Percentiles rank a stretch among this genome's conserved stretches.
These are phyloP conservation scores for Palloptera scutellata DNA, from an alignment of 2,888 invertebrate species.

Conservation along the genomic window DNA sequence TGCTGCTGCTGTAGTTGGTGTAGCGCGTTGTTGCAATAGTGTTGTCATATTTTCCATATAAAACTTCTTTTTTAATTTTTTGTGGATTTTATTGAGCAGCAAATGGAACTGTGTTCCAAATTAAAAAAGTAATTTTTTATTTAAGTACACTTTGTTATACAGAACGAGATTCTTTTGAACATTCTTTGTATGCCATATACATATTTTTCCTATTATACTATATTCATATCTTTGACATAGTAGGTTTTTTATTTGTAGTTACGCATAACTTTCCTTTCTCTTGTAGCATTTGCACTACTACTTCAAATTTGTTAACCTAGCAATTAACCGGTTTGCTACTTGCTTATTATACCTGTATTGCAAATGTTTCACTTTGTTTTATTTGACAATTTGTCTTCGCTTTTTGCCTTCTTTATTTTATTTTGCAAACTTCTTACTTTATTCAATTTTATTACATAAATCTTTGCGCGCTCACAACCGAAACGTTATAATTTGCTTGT, in stretches of 20 bases:
- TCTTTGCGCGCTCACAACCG: slow-evolving; percentile 11
- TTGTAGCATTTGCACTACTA: slow-evolving; percentile 8
- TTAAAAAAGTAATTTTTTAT: too few relatives aligned
- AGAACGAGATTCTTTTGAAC: too few relatives aligned
- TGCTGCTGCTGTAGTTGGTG: slow-evolving; percentile 37
- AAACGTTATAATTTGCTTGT: slow-evolving; percentile 27
- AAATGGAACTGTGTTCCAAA: too few relatives aligned
- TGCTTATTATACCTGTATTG: too few relatives aligned
- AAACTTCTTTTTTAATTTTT: too few relatives aligned
- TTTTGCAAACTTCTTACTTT: slow-evolving; percentile 16
- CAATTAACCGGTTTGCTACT: background rate
- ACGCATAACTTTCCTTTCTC: too few relatives aligned
- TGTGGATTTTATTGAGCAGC: too few relatives aligned
- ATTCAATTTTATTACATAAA: slow-evolving; percentile 28
- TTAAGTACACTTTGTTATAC: too few relatives aligned
- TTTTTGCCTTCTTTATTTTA: slow-evolving; percentile 1
- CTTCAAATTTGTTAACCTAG: slow-evolving; percentile 16
- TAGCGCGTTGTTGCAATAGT: slow-evolving; percentile 54
- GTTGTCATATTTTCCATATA: slow-evolving; percentile 60
- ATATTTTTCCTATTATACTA: too few relatives aligned
- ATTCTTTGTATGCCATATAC: too few relatives aligned
- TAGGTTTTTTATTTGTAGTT: too few relatives aligned
- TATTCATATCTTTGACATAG: too few relatives aligned
- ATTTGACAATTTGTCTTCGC: slow-evolving; percentile 25
- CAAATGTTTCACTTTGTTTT: slow-evolving; percentile 29